These are phyloP conservation scores for Opisthograptis luteolata DNA, from an alignment of 2,888 invertebrate genomes.

Conservation along the genomic window DNA sequence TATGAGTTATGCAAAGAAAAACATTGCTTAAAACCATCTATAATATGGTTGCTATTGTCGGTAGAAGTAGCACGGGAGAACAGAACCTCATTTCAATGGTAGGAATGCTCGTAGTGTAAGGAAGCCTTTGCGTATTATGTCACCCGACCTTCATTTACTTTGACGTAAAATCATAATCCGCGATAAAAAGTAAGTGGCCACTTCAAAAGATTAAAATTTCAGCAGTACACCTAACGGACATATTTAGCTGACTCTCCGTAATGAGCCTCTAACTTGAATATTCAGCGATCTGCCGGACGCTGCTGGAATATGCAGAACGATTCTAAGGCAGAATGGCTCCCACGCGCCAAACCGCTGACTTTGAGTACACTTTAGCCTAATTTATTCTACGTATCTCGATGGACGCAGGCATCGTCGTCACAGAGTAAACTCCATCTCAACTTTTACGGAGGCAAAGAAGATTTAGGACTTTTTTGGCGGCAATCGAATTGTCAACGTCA, in stretches of 20 bases:
- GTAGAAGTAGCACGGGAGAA: no score
- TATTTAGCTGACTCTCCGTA: not conserved
- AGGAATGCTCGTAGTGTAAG: no score
- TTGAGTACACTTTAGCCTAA: conserved; percentile 9
- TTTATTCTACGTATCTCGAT: not conserved
- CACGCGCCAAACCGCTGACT: conserved; percentile 9
- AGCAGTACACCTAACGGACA: conserved; percentile 1
- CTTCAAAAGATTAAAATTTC: conserved; percentile 19
- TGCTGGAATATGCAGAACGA: conserved; percentile 29
- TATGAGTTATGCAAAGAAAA: no score
- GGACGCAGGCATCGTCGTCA: not conserved
- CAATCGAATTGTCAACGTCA: no score
- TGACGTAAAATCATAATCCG: conserved; percentile 1
- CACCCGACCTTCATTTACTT: no score
- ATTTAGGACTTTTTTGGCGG: no score
- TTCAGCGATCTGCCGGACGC: conserved; percentile 17
- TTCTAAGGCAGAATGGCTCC: conserved; percentile 24
- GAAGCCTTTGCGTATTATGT: no score
- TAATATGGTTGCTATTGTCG: no score
- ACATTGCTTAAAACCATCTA: no score
- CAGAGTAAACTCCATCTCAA: no score
- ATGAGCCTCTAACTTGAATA: conserved; percentile 17
- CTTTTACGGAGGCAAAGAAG: no score
- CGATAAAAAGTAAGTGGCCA: conserved; percentile 6
- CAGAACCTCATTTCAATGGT: no score